Evolutionary conservation across 2,797 vertebrate species (phyloP), one percentile per base, ranked within the genome.

Genomic region (Tenualosa ilisha): DNA sequence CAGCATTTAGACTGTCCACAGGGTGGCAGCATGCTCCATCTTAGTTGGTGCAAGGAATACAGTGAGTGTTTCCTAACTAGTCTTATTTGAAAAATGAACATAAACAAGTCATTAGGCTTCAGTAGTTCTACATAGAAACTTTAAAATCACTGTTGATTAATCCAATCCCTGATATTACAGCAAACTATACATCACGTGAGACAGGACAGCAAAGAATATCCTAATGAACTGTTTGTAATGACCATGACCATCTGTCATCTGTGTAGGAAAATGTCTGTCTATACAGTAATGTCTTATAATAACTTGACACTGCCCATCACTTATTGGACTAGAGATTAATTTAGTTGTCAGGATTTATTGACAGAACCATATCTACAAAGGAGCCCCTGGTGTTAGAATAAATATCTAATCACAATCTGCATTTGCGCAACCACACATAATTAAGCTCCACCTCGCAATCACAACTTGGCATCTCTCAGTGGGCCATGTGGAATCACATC

Each of bases 1-100:
- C 12, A 17, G 15, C 40, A 13, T 75, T 15, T 13, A 75, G 37
- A 13, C 68, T 75, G 6, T 75, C 68, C 68, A 75, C 13, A 8
- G 20, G 40, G 40, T 79, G 72, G 72, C 72, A 79, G 72, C 72
- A 79, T 46, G 6, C 37, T 79, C 72, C 72, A 79, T 20, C 13
- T 75, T 40, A n/a, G 5, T 79, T 1, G 9, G 72, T 5, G 43
- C 1, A 20, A 6, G 40, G 68, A 75, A 75, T 2, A 37, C 31
- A 40, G 4, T 20, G 37, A 43, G 5, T 4, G 0, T 17, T 75
- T 43, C 15, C 13, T 75, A 13, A 68, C 63, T 68, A 1, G 63
- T 31, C 26, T 26, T 11, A 79, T 43, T 40, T 75, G 68, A 37
- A 65, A 65, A 20, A 65, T 13, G 63, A 37, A 31, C 9, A n/a